Percentiles rank a stretch among this genome's conserved stretches.
phyloP scores from a whole-genome alignment of 2,797 vertebrate genomes.

The Trematomus bernacchii region DNA sequence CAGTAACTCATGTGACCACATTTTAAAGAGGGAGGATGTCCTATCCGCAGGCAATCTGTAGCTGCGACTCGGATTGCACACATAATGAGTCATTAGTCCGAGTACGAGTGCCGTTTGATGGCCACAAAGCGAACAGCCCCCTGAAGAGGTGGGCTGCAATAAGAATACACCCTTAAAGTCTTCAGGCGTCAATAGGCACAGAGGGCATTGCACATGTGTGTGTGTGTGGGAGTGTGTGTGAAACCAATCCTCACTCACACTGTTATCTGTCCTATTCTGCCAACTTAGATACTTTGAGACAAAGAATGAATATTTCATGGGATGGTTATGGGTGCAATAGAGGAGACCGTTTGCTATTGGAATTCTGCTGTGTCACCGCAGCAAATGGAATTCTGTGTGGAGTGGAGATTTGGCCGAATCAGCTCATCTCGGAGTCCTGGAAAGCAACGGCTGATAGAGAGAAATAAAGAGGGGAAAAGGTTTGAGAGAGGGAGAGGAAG shows the following conservation, averaged over 20 bases:
- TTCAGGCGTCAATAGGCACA: conserved; percentile 44
- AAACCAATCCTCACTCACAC: conserved; percentile 56
- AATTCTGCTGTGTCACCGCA: conserved; percentile 78
- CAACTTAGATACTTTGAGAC: conserved; percentile 74
- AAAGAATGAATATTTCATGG: conserved; percentile 85
- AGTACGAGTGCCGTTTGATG: conserved; percentile 43
- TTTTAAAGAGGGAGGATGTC: conserved; percentile 57
- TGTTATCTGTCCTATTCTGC: conserved; percentile 75
- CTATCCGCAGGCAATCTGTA: conserved; percentile 62
- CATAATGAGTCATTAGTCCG: conserved; percentile 74
- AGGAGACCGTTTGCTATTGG: conserved; percentile 71
- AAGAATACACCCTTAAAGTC: conserved; percentile 44
- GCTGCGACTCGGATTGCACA: conserved; percentile 61
- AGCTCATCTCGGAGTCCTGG: conserved; percentile 71
- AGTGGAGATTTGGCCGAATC: conserved; percentile 70
- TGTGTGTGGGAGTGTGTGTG: conserved; percentile 15
- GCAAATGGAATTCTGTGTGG: conserved; percentile 73
- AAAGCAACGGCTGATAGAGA: conserved; percentile 67
- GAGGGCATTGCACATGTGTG: conserved; percentile 36
- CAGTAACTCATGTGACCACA: conserved; percentile 53
- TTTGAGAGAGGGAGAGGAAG: neutral
- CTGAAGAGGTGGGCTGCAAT: conserved; percentile 45
- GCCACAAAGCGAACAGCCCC: conserved; percentile 57
- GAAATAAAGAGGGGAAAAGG: conserved; percentile 39
- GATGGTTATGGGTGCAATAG: conserved; percentile 73